Evolutionary conservation across 2,797 vertebrate species (phyloP), one percentile per base, ranked within the genome.

Genomic region (Tragopan temminckii): DNA sequence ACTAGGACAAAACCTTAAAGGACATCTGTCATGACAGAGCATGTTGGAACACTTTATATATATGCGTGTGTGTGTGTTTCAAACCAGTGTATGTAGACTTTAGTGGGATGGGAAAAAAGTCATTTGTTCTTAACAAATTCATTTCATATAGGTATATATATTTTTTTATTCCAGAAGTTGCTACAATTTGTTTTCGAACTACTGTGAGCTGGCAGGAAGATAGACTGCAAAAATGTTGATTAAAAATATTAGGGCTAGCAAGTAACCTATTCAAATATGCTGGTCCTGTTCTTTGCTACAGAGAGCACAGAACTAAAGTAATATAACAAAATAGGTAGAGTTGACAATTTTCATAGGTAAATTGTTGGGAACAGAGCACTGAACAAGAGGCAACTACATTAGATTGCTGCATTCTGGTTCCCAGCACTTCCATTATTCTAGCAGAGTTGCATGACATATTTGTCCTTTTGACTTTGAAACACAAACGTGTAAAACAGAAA

Each of bases 1-100:
- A 96, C 72, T 67, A 85, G 95, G 95, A 90, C 90, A 95, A 91
- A 96, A 93, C 88, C 96, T 93, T 96, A 96, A 95, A 97, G 95
- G 95, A 94, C 96, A 89, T 88, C 78, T 94, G 80, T 82, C 36
- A 27, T 81, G 70, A 69, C 70, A 79, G 58, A 36, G n/a, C 78
- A 33, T 74, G 64, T 31, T 67, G 66, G 80, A 88, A 86, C 33
- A 74, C 5, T 69, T n/a, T 31, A 48, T 66, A 7, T 84, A 29
- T 53, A 74, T 68, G 6, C 84, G 2, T 48, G 8, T 48, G 18
- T 48, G 13, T 48, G 57, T 76, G 36, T 90, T 63, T 66, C 55
- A 88, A 91, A 68, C 3, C 0, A 74, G 78, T 53, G 15, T 36
- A n/a, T 74, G 17, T 83, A 70, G 40, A 58, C n/a, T 90, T 90